Evolutionary conservation across 1,140 invertebrate genomes (phyloP).

Genomic region (Homalodisca vitripennis): DNA sequence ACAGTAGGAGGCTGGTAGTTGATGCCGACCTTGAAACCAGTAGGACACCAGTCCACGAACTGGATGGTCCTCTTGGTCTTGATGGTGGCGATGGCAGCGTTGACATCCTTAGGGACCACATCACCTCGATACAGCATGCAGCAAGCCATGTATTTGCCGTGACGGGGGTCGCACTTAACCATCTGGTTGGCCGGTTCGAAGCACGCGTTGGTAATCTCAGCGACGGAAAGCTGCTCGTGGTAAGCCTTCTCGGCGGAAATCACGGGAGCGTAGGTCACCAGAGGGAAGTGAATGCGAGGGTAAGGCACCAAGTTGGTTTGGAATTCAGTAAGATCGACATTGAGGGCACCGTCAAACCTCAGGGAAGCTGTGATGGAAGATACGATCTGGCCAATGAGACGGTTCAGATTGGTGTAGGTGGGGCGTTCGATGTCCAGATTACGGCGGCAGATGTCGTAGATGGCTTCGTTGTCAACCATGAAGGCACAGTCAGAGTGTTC

Average conservation of each 20-base stretch:
- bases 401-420: constrained; percentile 64
- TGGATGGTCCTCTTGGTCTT: constrained; percentile 64
- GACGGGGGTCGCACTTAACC: constrained; percentile 81
- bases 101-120: constrained; percentile 67
- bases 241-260: constrained; percentile 64
- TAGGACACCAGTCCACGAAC: constrained; percentile 65
- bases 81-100: constrained; percentile 71
- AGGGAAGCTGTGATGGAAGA: constrained; percentile 61
- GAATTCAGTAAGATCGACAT: constrained; percentile 89
- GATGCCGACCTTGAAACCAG: constrained; percentile 66
- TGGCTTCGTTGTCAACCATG: constrained; percentile 71
- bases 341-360: constrained; percentile 85
- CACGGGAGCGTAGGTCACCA: constrained; percentile 64
- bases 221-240: constrained; percentile 59
- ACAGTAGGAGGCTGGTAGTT: constrained; percentile 86
- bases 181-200: constrained; percentile 73
- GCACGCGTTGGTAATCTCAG: constrained; percentile 68
- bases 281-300: constrained; percentile 76
- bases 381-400: constrained; percentile 62
- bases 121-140: constrained; percentile 78
- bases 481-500: constrained; percentile 66
- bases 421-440: constrained; percentile 63
- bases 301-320: constrained; percentile 85
- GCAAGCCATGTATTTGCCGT: constrained; percentile 84
- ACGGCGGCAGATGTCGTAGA: constrained; percentile 67